Base-by-base conservation (phyloP, 2,797 vertebrate genomes). In the Glyptemys insculpta region DNA sequence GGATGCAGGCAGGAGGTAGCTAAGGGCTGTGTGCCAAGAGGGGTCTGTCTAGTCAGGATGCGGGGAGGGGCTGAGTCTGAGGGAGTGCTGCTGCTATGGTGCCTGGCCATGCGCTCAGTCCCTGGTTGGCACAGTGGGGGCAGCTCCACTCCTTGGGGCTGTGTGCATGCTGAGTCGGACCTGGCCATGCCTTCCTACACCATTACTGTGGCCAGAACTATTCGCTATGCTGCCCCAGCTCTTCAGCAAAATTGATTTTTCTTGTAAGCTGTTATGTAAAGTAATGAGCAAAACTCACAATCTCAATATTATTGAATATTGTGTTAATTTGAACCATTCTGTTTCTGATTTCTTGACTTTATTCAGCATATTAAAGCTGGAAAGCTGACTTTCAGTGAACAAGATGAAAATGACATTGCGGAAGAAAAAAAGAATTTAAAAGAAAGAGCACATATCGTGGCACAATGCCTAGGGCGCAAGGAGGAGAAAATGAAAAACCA, bases 381-480 rank as follows among this genome's bases (percentile, higher is more conserved):
- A 83, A 97, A 92, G 37, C 97, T 97, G 65, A 83, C 85, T 76
- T 91, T 94, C 1, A 5, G 92, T 2, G 96, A 96, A 3, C 96
- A 95, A 21, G 79, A 1, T 9, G 94, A 94, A 21, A 84, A 34
- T 18, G 83, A 95, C 74, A 65, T 54, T 37, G 65, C 89, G 16
- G 97, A 96, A 29, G 95, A 88, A 90, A 90, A 89, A 85, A 91
- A 62, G 9, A 95, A 89, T 19, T 84, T 97, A 50, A 98, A 97
- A 89, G 97, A 97, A 78, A 98, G 97, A 92, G 96, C 96, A 25
- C 97, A 95, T 76, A 47, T 97, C 12, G 79, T 98, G 18, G 97
- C 98, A 49, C 98, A 97, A 0, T 97, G 90, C 94, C 93, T 98
- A 81, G 98, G 98, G 89, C 96, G 80, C 44, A 98, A 97, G 62